Evolutionary conservation across 2,113 vertebrate species (phyloP).

Genomic region (Epinephelus cyanopodus): DNA sequence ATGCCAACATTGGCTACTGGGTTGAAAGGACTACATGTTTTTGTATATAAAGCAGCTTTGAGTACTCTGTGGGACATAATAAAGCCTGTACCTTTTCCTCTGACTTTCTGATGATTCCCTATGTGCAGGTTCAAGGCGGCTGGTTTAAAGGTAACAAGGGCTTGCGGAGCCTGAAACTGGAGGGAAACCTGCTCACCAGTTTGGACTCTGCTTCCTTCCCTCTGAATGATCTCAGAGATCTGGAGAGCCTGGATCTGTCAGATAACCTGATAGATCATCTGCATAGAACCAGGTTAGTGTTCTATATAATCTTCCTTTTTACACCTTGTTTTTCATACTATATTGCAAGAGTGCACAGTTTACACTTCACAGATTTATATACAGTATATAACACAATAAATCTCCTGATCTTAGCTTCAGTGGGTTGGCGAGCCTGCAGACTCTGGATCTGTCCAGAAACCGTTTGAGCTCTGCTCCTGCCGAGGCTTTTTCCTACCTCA

Average conservation of each 20-base stretch:
- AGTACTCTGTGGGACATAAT: neutral
- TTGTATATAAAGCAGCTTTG: neutral
- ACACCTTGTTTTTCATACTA: neutral
- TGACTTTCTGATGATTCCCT: neutral
- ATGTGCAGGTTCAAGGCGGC: slow-evolving; percentile 66
- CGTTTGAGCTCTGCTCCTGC: slow-evolving; percentile 76
- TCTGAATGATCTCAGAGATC: slow-evolving; percentile 69
- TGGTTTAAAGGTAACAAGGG: slow-evolving; percentile 81
- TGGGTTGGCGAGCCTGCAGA: slow-evolving; percentile 75
- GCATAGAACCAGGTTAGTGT: slow-evolving; percentile 71
- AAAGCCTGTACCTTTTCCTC: too few relatives aligned
- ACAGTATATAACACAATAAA: too few relatives aligned
- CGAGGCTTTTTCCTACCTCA: slow-evolving; percentile 82
- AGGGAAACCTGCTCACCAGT: slow-evolving; percentile 84
- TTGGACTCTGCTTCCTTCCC: slow-evolving; percentile 81
- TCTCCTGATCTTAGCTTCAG: slow-evolving; percentile 65
- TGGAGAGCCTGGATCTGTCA: slow-evolving; percentile 86
- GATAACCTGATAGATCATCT: slow-evolving; percentile 85
- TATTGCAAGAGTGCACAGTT: neutral
- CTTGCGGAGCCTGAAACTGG: slow-evolving; percentile 82
- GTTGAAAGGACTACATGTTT: neutral
- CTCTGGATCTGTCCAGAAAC: slow-evolving; percentile 87
- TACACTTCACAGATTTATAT: neutral
- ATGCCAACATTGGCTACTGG: too few relatives aligned
- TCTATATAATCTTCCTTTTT: neutral